phyloP scores from a whole-genome alignment of 2,888 invertebrate genomes.

The Mellilla xanthometata region DNA sequence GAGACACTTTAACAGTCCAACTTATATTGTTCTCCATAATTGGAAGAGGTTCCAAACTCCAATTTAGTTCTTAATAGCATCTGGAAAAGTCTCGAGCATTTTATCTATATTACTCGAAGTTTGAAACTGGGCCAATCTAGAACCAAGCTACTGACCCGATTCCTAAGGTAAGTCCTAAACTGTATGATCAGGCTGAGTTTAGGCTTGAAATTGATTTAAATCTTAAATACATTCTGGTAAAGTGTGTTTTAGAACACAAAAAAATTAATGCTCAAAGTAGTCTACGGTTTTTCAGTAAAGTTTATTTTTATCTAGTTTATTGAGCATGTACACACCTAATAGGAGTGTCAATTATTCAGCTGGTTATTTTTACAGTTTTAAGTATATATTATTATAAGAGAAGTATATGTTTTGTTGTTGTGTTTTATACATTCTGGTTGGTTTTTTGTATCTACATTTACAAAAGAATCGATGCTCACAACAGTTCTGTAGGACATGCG shows the following conservation, averaged over 20 bases:
- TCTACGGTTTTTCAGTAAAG: conserved; percentile 7
- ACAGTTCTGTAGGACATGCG: too few relatives aligned
- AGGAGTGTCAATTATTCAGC: too few relatives aligned
- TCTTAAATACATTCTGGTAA: not conserved
- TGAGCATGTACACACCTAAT: too few relatives aligned
- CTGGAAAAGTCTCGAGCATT: conserved; percentile 35
- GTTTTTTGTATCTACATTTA: too few relatives aligned
- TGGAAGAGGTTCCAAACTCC: conserved; percentile 6
- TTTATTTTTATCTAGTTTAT: not conserved
- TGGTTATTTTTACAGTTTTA: too few relatives aligned
- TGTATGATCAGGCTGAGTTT: not conserved
- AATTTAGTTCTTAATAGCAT: conserved; percentile 11
- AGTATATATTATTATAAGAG: too few relatives aligned
- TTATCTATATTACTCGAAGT: conserved; percentile 36
- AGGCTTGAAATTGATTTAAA: not conserved
- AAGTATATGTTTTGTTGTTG: too few relatives aligned
- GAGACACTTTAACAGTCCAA: not conserved
- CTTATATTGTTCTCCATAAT: not conserved
- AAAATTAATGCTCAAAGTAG: too few relatives aligned
- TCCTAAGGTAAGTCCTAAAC: conserved; percentile 23
- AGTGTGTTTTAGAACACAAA: not conserved
- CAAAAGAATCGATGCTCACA: too few relatives aligned
- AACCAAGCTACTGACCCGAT: conserved; percentile 49
- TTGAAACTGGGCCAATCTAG: conserved; percentile 49
- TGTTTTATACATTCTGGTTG: too few relatives aligned